Percentiles rank a stretch among this genome's conserved stretches.
These are phyloP conservation scores for Pleuronectes platessa DNA, from an alignment of 2,113 vertebrate species.

Conservation along the genomic window DNA sequence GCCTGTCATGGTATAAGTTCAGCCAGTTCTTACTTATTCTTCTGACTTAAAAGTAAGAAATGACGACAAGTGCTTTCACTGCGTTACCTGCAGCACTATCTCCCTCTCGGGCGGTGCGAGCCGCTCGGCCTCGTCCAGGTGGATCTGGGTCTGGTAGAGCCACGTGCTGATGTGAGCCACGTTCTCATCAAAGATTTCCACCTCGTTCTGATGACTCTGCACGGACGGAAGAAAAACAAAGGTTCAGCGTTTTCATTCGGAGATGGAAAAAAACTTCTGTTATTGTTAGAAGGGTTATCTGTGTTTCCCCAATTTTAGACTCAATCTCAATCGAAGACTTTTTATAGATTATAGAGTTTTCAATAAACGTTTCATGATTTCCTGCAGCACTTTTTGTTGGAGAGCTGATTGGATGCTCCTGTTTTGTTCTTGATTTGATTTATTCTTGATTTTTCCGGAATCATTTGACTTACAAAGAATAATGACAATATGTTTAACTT, in stretches of 20 bases:
- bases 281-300: neutral
- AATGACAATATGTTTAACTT: too few species aligned
- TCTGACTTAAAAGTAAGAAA: neutral
- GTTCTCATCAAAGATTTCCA: conserved; percentile 97
- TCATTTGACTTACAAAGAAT: too few species aligned
- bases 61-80: too few species aligned
- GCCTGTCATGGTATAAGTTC: neutral
- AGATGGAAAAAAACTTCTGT: neutral
- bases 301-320: neutral
- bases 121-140: conserved; percentile 93
- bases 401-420: too few species aligned
- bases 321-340: conserved; percentile 7
- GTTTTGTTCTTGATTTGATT: too few species aligned
- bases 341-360: neutral
- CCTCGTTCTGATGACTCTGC: conserved; percentile 92
- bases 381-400: neutral
- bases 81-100: conserved; percentile 88
- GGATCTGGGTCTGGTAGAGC: conserved; percentile 97
- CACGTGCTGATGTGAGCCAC: conserved; percentile 98
- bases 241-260: neutral
- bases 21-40: neutral
- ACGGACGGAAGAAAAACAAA: conserved; percentile 10
- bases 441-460: too few species aligned
- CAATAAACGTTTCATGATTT: neutral
- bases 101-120: conserved; percentile 87